These are phyloP conservation scores for Hypsibius dujardini DNA, from an alignment of 1,140 invertebrate genomes.

Conservation along the genomic window DNA sequence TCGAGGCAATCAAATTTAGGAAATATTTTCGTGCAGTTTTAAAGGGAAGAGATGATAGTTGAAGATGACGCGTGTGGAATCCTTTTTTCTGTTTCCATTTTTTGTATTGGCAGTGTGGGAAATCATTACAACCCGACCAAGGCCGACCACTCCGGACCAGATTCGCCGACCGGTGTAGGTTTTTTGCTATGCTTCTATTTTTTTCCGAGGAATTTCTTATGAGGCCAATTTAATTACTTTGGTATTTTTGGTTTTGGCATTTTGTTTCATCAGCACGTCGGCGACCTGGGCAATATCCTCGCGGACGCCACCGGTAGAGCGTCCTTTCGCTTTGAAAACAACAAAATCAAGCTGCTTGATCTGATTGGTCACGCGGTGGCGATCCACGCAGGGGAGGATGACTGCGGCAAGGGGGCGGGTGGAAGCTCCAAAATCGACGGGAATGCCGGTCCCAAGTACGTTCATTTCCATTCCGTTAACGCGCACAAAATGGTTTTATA, in stretches of 20 bases:
- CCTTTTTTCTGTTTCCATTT: constrained; percentile 21
- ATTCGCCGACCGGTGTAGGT: constrained; percentile 31
- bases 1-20: too few relatives aligned
- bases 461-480: background rate
- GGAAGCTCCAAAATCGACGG: constrained; percentile 42
- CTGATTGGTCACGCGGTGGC: constrained; percentile 58
- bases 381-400: constrained; percentile 43
- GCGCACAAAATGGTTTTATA: background rate
- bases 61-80: too few relatives aligned
- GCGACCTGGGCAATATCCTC: constrained; percentile 50
- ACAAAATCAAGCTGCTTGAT: constrained; percentile 45
- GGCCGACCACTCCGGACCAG: constrained; percentile 40
- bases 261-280: constrained; percentile 39
- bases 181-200: background rate
- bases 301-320: constrained; percentile 27
- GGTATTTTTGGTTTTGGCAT: constrained; percentile 25
- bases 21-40: too few relatives aligned
- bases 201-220: background rate
- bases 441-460: constrained; percentile 38
- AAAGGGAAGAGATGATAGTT: too few relatives aligned
- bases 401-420: constrained; percentile 40
- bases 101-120: constrained; percentile 40
- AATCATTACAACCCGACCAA: constrained; percentile 47
- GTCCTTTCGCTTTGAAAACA: constrained; percentile 28
- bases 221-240: constrained; percentile 24